Evolutionary conservation across 2,888 invertebrate species (phyloP).

Genomic region (Ochlodes sylvanus): DNA sequence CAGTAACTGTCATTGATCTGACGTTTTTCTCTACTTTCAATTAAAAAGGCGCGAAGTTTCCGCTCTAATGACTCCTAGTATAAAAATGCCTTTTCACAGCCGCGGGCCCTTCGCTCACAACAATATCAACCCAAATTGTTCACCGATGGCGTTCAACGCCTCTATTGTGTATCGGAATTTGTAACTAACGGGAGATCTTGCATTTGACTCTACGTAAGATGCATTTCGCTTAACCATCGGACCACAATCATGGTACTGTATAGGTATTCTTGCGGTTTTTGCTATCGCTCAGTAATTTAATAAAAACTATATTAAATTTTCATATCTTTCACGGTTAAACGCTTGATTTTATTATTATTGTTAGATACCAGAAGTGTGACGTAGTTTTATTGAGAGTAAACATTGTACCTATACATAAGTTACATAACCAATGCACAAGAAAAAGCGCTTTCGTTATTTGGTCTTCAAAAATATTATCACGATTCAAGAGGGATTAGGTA

Average conservation of each 20-base stretch:
- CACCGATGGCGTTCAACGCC: constrained; percentile 53
- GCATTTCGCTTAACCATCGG: constrained; percentile 64
- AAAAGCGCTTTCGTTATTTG: too few relatives aligned
- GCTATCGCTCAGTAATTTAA: constrained; percentile 19
- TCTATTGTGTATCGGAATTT: constrained; percentile 71
- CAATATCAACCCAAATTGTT: constrained; percentile 72
- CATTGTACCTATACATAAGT: too few relatives aligned
- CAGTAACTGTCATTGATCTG: constrained; percentile 9
- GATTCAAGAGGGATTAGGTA: too few relatives aligned
- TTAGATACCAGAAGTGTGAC: too few relatives aligned
- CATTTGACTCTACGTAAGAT: constrained; percentile 59
- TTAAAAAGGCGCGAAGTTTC: constrained; percentile 32
- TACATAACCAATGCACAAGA: too few relatives aligned
- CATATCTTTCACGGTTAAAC: constrained; percentile 20
- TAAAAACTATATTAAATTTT: constrained; percentile 26
- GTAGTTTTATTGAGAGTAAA: too few relatives aligned
- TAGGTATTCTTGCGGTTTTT: constrained; percentile 30
- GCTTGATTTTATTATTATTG: too few relatives aligned
- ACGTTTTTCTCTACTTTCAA: constrained; percentile 50
- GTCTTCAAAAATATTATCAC: too few relatives aligned
- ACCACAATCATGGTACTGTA: constrained; percentile 23
- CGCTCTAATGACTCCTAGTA: constrained; percentile 25
- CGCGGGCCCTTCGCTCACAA: constrained; percentile 51
- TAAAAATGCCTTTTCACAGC: constrained; percentile 62
- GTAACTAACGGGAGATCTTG: constrained; percentile 48